Percentiles rank a stretch among this genome's conserved stretches.
Evolutionary conservation across 2,113 vertebrate genomes (phyloP).

Genomic region (Perca schrenkii): DNA sequence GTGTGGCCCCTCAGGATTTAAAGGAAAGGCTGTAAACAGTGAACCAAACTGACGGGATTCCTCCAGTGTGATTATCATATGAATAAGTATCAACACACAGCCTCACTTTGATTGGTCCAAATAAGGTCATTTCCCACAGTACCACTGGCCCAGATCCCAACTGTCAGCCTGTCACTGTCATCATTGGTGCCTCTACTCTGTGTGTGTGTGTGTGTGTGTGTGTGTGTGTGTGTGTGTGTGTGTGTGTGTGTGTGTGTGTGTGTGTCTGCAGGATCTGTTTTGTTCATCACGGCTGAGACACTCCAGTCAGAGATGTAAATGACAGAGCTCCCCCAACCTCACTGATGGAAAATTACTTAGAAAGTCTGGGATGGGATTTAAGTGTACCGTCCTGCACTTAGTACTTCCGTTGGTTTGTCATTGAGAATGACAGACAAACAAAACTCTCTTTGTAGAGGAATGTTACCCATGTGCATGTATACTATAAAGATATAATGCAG

Average conservation of each 20-base stretch:
- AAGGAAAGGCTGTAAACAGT: conserved; percentile 55
- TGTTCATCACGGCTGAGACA: conserved; percentile 63
- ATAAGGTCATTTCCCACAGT: conserved; percentile 80
- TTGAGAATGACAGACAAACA: conserved; percentile 19
- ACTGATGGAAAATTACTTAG: conserved; percentile 58
- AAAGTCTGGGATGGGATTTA: conserved; percentile 50
- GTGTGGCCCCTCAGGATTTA: conserved; percentile 29
- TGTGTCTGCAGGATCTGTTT: conserved; percentile 57
- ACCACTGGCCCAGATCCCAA: conserved; percentile 44
- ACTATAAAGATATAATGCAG: conserved; percentile 22
- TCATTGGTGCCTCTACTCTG: conserved; percentile 51
- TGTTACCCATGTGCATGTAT: conserved; percentile 8
- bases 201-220: conserved; percentile 29
- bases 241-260: conserved; percentile 8
- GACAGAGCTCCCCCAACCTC: conserved; percentile 54
- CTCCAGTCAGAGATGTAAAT: conserved; percentile 64
- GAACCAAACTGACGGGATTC: conserved; percentile 62
- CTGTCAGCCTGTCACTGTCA: conserved; percentile 60
- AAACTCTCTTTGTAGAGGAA: conserved; percentile 22
- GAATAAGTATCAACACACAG: conserved; percentile 72
- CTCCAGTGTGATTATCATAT: conserved; percentile 77
- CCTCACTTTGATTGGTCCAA: conserved; percentile 65
- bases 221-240: conserved; percentile 24
- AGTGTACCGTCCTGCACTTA: conserved; percentile 16
- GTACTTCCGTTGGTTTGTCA: conserved; percentile 39